These are phyloP conservation scores for Drosophila borborema DNA, from an alignment of 2,888 invertebrate species.

Conservation along the genomic window DNA sequence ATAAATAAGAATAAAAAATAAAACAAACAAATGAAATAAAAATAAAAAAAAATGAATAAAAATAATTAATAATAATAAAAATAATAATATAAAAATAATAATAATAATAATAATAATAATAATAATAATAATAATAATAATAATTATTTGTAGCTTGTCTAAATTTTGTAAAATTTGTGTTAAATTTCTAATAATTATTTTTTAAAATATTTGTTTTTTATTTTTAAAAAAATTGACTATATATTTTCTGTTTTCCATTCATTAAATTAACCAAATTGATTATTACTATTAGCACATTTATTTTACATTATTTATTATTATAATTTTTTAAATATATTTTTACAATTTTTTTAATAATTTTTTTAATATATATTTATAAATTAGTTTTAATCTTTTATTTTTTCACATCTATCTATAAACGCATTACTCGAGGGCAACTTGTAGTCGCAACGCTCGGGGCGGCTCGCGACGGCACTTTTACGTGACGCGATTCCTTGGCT, in stretches of 20 bases:
- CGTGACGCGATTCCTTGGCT: constrained; percentile 9
- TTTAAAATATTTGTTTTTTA: too few species aligned
- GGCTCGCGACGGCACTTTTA: neutral
- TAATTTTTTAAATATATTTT: too few species aligned
- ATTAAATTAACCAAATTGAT: neutral
- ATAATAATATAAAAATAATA: too few species aligned
- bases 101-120: too few species aligned
- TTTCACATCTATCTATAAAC: neutral
- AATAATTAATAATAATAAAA: too few species aligned
- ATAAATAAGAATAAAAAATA: too few species aligned
- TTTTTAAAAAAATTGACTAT: too few species aligned
- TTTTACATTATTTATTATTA: neutral
- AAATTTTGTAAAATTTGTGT: neutral
- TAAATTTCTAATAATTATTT: neutral
- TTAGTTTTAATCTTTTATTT: neutral
- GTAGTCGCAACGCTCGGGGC: neutral
- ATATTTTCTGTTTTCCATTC: neutral
- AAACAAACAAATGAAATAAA: too few species aligned
- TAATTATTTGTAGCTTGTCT: too few species aligned
- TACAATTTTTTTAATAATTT: too few species aligned
- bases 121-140: too few species aligned
- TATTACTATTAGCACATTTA: neutral
- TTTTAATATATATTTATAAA: neutral
- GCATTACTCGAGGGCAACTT: neutral
- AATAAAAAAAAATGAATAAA: too few species aligned